Base-by-base conservation (phyloP, 2,113 vertebrate genomes). In the Semicossyphus pulcher region DNA sequence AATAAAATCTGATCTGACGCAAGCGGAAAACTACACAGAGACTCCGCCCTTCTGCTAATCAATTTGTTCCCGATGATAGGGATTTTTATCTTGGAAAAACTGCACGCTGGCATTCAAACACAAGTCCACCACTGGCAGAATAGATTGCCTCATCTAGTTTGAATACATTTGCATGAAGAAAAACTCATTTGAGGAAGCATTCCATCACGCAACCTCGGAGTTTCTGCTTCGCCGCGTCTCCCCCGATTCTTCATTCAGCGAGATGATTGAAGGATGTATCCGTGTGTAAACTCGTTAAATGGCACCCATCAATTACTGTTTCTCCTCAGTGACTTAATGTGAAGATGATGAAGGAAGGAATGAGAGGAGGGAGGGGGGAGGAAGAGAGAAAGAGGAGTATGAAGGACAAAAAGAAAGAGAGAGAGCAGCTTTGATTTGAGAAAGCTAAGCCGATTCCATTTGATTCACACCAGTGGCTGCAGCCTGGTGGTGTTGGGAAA, bases 281-380 rank as follows among this genome's bases (percentile, higher is more conserved):
- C 25, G 41, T 80, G 83, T 85, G 82, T 75, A 91, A 87, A 91
- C 85, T 88, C 71, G 63, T 88, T 91, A 89, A 86, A 92, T 36
- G 66, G 74, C 61, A 76, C 52, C 63, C 91, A 92, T 93, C 86
- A 84, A 84, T 93, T 92, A 88, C 87, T 77, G 78, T 68, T 85
- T 78, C 83, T 77, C 85, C 65, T 85, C 86, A 65, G 68, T 70
- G 83, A 77, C 68, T 85, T 92, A 91, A 92, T 93, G 86, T 70
- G 86, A 77, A 85, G 61, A 87, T 92, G 88, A 92, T 90, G 83
- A 87, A 56, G 57, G 47, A 47, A 49, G 51, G 34, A 44, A 8
- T 3, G n/a, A 15, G 31, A 23, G 28, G 15, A 48, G 42, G 23
- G 47, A 25, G 26, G 2, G 58, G 42, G 45, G 10, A 5, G 39